Base-by-base conservation (phyloP, 30 jellyfish, hydroid and myxozoan species). In the Hydractinia symbiolongicarpus region DNA sequence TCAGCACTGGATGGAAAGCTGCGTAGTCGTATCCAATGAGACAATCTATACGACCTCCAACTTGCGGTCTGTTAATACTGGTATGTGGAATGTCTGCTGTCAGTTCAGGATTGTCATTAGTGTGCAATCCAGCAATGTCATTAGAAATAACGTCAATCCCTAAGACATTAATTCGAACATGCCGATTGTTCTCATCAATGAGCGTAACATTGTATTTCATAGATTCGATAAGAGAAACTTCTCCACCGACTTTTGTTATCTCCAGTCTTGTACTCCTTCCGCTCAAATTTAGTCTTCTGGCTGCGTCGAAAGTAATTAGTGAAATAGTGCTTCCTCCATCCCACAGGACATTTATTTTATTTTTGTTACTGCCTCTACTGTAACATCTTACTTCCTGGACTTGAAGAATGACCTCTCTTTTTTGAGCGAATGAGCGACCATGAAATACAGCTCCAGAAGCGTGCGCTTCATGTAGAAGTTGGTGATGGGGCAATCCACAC, bases 1-100 rank as follows among this genome's bases (percentile, higher is more conserved):
- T 66, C 54, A 61, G 79, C 20, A 85, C 95, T 5, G 86, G 53
- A 61, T 89, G 95, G 73, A 72, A 40, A n/a, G 9, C 51, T 19
- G 95, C 88, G 75, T 84, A 68, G 73, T 89, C 96, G 64, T 82
- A 61, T 73, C 95, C 92, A 81, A 79, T 81, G 62, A 84, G 61
- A 77, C 79, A 49, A 72, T 83, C 95, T 11, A 89, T 81, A 72
- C 79, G 70, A 61, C 83, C 52, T 69, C 61, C 72, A 52, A 78
- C 85, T 2, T 66, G 53, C 44, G 54, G 77, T 40, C 73, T 54
- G 55, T 86, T 87, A 66, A 81, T 80, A 51, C n/a, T 66, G 50
- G 62, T 81, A 53, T 70, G 82, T 54, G 83, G 79, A 50, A 64
- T 20, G 73, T 79, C 15, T 76, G 77, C 60, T 70, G 67, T 77